phyloP scores from a whole-genome alignment of 2,113 vertebrate species.

The Catharus minimus region DNA sequence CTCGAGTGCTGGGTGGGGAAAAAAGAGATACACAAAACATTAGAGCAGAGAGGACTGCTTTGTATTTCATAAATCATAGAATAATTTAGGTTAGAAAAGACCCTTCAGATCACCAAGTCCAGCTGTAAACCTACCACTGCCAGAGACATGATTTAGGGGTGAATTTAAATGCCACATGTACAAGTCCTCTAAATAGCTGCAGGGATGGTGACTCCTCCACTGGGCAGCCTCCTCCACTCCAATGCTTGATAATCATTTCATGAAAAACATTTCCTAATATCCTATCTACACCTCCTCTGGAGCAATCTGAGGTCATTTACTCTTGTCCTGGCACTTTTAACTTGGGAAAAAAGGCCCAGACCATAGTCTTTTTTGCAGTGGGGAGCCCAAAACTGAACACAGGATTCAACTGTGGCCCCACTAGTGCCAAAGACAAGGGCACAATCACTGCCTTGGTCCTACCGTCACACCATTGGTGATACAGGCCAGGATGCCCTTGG shows the following conservation, averaged over 20 bases:
- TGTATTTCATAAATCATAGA: not conserved
- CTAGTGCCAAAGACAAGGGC: rapidly evolving
- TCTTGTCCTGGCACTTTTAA: not conserved
- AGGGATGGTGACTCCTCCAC: not conserved
- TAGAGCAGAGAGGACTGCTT: not conserved
- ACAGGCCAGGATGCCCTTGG: not conserved
- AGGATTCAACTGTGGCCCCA: not conserved
- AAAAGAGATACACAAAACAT: not conserved
- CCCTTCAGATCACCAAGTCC: not conserved
- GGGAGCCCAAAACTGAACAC: not conserved
- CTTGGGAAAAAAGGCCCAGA: not conserved
- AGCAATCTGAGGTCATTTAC: not conserved
- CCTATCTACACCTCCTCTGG: not conserved
- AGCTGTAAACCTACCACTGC: not conserved
- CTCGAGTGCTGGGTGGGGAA: not conserved
- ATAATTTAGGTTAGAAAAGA: not conserved
- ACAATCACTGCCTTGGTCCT: not conserved
- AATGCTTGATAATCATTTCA: not conserved
- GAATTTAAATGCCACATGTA: not conserved
- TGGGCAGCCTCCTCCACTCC: not conserved
- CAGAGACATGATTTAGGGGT: not conserved
- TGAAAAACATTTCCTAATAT: not conserved
- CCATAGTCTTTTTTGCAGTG: not conserved
- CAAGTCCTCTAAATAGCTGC: not conserved
- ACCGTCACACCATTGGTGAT: not conserved